Conservation (phyloP, 2,113 vertebrate species). For the Neogale vison region DNA sequence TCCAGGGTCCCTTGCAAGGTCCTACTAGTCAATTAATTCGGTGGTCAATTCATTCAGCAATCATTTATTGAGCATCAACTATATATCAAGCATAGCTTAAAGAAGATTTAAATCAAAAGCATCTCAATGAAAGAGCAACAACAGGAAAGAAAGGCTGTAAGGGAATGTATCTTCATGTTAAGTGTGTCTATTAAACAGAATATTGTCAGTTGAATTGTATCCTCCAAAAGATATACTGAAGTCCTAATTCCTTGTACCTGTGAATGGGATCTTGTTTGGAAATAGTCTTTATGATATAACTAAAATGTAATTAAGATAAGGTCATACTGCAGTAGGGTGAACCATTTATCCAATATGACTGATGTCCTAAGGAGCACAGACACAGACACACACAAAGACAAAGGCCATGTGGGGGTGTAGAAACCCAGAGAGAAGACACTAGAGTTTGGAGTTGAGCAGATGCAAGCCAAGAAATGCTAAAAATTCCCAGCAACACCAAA, state of each 20-base stretch:
- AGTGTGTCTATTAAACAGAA: not conserved
- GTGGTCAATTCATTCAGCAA: not conserved
- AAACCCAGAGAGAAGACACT: not conserved
- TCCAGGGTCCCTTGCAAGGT: not conserved
- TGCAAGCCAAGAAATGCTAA: not conserved
- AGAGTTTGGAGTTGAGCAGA: not conserved
- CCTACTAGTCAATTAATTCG: not conserved
- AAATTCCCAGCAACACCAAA: fast-evolving
- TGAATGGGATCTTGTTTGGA: not conserved
- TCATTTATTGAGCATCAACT: not conserved
- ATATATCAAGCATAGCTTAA: not conserved
- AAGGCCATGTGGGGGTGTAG: not conserved
- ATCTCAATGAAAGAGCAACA: not conserved
- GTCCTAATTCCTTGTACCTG: not conserved
- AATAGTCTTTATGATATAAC: not conserved
- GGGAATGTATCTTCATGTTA: not conserved
- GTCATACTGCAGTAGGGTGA: no score
- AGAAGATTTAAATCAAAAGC: not conserved
- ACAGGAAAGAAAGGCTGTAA: not conserved
- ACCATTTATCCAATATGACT: not conserved
- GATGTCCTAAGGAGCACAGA: not conserved
- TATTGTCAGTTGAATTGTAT: not conserved
- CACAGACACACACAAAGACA: no score
- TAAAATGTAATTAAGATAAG: not conserved
- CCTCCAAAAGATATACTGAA: not conserved